Evolutionary conservation across 1,140 invertebrate genomes (phyloP), one percentile per base, ranked within the genome.

Genomic region (Musca domestica): DNA sequence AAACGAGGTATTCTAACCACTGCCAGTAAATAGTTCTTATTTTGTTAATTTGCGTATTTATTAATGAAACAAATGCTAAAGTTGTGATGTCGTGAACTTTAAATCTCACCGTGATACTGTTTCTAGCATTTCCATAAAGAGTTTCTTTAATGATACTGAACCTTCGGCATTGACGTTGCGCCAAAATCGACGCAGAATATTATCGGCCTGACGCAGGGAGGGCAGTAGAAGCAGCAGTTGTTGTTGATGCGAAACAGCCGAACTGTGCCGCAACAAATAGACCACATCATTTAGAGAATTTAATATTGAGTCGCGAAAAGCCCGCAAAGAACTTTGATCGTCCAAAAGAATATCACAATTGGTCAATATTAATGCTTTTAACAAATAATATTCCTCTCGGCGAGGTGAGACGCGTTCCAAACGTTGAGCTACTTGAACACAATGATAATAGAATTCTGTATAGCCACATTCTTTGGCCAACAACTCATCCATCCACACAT

Each of bases 91-190:
- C 0, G 27, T 61, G 34, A 41, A 41, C 34, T 41, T 41, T 61
- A 61, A 34, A 61, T 73, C 72, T 80, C 77, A 80, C 74, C 77
- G 77, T 65, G 77, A 71, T 51, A 78, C 70, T 41, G 77, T 76
- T 41, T 98, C 95, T 64, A 98, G 85, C 96, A 98, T 98, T 85
- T 98, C 96, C 25, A 96, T 87, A 82, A 98, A 97, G 9, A 98
- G 87, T 84, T 98, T 98, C 84, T 98, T 97, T 94, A 98, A 96
- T 61, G 90, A 89, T 63, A 96, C 92, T 76, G 92, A 91, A 17
- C 93, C 91, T 71, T 94, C 94, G 74, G 91, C 89, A 74, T 95
- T 92, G 15, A 98, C 88, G 74, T 86, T 88, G 3, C 90, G 89
- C 96, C 96, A 98, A 83, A 96, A 98, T 73, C 89, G 89, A 58